A percentile compares a stretch with the other conserved stretches of the same genome.
These are phyloP conservation scores for Champsocephalus gunnari DNA, from an alignment of 2,797 vertebrate species.

Conservation along the genomic window DNA sequence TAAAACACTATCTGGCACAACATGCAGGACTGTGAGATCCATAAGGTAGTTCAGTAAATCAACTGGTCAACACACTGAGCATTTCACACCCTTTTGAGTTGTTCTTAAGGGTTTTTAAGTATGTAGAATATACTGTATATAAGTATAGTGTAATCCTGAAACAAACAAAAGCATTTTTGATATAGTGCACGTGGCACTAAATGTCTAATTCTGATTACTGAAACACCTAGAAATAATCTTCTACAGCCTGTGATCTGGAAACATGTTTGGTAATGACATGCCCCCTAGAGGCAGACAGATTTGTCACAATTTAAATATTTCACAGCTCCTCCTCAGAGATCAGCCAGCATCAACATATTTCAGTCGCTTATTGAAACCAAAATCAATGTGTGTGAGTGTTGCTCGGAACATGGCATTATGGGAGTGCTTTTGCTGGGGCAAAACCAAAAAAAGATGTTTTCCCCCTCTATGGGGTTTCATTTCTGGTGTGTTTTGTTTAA, in stretches of 20 bases:
- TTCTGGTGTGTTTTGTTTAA: conserved; percentile 15
- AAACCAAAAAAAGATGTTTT: conserved; percentile 2
- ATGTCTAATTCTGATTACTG: neutral
- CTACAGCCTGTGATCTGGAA: conserved; percentile 21
- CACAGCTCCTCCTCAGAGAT: conserved; percentile 19
- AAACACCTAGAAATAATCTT: conserved; percentile 22
- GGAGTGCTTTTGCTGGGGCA: conserved; percentile 27
- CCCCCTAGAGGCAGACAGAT: conserved; percentile 52
- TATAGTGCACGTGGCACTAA: neutral
- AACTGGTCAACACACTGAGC: neutral
- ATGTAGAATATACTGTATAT: neutral
- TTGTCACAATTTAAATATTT: conserved; percentile 48
- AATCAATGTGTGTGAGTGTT: conserved; percentile 56
- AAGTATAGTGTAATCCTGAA: too few species aligned
- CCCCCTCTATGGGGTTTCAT: neutral
- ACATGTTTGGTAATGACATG: conserved; percentile 35
- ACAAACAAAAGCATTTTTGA: too few species aligned
- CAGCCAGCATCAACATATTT: conserved; percentile 33
- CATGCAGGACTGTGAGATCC: neutral
- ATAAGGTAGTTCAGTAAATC: neutral
- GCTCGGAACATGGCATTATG: conserved; percentile 44
- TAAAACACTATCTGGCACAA: conserved; percentile 1
- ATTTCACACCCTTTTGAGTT: neutral
- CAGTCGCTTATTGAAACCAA: conserved; percentile 38
- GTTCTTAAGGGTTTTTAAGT: too few species aligned